phyloP scores from a whole-genome alignment of 2,113 vertebrate species.

The Gallinago paraguaiae region DNA sequence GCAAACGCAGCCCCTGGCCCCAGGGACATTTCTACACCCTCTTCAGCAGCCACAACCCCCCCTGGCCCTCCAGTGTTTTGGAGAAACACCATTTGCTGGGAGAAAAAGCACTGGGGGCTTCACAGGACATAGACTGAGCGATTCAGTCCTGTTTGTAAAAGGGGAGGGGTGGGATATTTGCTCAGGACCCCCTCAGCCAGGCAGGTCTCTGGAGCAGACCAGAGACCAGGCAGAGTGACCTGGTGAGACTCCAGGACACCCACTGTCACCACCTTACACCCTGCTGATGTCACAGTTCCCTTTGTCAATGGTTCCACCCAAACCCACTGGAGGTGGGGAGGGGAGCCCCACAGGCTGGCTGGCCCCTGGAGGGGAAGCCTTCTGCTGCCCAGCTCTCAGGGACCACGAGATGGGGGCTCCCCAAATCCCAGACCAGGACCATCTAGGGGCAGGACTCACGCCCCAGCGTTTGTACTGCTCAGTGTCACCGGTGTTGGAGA shows the following conservation, averaged over 20 bases:
- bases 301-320: not conserved
- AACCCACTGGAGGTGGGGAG: not conserved
- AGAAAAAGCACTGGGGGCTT: not conserved
- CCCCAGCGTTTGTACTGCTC: not conserved
- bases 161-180: not conserved
- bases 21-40: not conserved
- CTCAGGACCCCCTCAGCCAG: not conserved
- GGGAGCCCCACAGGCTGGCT: not conserved
- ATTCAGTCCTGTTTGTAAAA: not conserved
- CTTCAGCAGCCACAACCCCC: too few relatives aligned
- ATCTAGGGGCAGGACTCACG: too few relatives aligned
- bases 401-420: not conserved
- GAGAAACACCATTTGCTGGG: too few relatives aligned
- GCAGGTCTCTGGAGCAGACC: not conserved
- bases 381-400: not conserved
- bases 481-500: not conserved
- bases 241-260: not conserved
- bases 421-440: not conserved
- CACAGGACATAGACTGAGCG: not conserved
- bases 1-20: rapidly evolving
- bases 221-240: too few relatives aligned
- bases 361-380: not conserved
- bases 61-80: not conserved
- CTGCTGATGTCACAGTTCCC: not conserved
- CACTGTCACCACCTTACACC: too few relatives aligned